These are phyloP conservation scores for Chitala chitala DNA, from an alignment of 2,113 vertebrate genomes.

Conservation along the genomic window DNA sequence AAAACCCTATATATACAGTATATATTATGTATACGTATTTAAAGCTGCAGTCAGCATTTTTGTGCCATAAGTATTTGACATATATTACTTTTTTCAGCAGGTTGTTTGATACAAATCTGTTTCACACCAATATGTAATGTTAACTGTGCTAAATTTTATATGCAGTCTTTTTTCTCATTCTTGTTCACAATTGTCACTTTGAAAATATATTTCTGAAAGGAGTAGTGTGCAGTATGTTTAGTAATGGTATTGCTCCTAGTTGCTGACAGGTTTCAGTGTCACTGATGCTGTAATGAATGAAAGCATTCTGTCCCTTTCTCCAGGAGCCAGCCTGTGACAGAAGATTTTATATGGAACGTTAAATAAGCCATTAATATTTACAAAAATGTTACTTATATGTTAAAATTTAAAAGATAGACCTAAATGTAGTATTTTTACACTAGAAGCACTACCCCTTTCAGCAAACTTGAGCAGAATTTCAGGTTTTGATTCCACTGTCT, in stretches of 20 bases:
- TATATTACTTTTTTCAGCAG: conserved; percentile 1
- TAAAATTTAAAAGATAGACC: not conserved
- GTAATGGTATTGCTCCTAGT: not conserved
- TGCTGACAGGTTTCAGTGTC: not conserved
- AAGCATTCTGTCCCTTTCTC: not conserved
- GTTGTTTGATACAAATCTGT: not conserved
- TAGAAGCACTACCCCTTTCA: not conserved
- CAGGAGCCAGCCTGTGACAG: not conserved
- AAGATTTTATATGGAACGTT: not conserved
- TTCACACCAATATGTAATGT: conserved; percentile 7
- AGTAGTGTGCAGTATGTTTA: not conserved
- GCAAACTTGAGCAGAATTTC: not conserved
- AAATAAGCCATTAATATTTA: not conserved
- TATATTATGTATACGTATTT: not conserved
- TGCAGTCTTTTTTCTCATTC: conserved; percentile 12
- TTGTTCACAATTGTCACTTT: not conserved
- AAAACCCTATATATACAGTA: not conserved
- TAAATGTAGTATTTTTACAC: not conserved
- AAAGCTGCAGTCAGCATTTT: not conserved
- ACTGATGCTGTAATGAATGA: not conserved
- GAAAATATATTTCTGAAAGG: conserved; percentile 5
- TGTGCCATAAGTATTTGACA: conserved; percentile 22
- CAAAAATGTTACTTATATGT: not conserved
- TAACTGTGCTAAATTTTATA: not conserved
- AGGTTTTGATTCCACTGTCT: not conserved